A percentile compares a stretch with the other conserved stretches of the same genome.
phyloP scores from a whole-genome alignment of 1,140 invertebrate species.

The Cecropterus lyciades region DNA sequence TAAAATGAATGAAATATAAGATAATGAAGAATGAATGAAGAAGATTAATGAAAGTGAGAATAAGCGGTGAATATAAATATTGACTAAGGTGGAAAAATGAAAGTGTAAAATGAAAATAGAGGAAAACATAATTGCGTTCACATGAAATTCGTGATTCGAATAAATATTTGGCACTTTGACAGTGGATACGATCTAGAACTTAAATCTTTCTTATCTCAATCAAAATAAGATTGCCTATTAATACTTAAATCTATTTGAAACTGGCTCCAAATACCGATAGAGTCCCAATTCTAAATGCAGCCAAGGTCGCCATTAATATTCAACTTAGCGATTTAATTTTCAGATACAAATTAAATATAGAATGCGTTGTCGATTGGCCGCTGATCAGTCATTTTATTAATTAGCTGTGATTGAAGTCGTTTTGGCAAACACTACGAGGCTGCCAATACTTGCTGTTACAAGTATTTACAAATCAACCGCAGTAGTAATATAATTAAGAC shows the following conservation, averaged over 20 bases:
- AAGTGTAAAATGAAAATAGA: too few species aligned
- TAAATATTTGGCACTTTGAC: neutral
- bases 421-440: neutral
- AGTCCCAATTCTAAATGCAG: conserved; percentile 1
- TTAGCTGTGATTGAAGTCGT: neutral
- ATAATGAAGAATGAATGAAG: too few species aligned
- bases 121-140: too few species aligned
- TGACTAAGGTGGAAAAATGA: too few species aligned
- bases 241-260: neutral
- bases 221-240: neutral
- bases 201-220: neutral
- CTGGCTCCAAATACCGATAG: neutral
- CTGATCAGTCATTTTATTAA: neutral
- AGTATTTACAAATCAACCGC: neutral
- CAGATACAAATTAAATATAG: neutral
- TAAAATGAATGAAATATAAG: too few species aligned
- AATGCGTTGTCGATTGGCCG: neutral
- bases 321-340: neutral
- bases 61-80: too few species aligned
- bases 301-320: neutral
- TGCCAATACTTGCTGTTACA: neutral
- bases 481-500: neutral
- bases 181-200: neutral
- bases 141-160: too few species aligned
- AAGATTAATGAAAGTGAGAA: too few species aligned